Base-by-base conservation (phyloP, 2,888 invertebrate species). In the Oxyteleia sp. region DNA sequence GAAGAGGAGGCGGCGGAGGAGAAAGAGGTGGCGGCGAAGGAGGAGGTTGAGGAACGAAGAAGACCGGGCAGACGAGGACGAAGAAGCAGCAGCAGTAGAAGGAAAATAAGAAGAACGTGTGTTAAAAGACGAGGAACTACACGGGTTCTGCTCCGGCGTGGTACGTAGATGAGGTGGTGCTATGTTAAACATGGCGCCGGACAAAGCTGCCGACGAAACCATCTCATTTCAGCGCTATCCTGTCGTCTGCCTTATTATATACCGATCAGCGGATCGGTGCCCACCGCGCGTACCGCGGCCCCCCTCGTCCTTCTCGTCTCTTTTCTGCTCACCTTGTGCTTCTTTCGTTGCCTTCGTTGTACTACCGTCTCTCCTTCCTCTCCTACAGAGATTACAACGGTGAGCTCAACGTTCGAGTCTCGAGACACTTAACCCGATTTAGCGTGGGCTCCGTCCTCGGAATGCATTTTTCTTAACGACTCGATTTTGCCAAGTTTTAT, bases 91-190 rank as follows among this genome's bases (percentile, higher is more conserved):
- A 41, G 59, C 16, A 23, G 63, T 11, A 15, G 63, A 1, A 61
- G 72, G 47, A 47, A 69, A 71, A 74, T 82, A 85, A 78, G 86
- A 87, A 81, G 76, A 86, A 71, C 53, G 74, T 43, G 68, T 57
- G 76, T 76, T 72, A 80, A 82, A 80, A 80, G 78, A 80, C n/a
- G 78, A 86, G 86, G 85, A 84, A 83, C 76, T 72, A 81, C 82
- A 81, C 57, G n/a, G 82, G 72, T 72, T 69, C 66, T 75, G 72
- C 23, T 29, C 41, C 81, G 82, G 76, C 85, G 82, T 86, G 88
- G 87, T 83, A 85, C 85, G 85, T 85, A 92, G 91, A 92, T 91
- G 91, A 91, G 89, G 91, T 89, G 91, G 90, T 91, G 91, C 91
- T 90, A 89, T 90, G 92, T 92, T 91, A 90, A 90, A 91, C 91